Evolutionary conservation across 30 jellyfish, hydroid and myxozoan species (phyloP), one percentile per base, ranked within the genome.

Genomic region (Catostylus mosaicus): DNA sequence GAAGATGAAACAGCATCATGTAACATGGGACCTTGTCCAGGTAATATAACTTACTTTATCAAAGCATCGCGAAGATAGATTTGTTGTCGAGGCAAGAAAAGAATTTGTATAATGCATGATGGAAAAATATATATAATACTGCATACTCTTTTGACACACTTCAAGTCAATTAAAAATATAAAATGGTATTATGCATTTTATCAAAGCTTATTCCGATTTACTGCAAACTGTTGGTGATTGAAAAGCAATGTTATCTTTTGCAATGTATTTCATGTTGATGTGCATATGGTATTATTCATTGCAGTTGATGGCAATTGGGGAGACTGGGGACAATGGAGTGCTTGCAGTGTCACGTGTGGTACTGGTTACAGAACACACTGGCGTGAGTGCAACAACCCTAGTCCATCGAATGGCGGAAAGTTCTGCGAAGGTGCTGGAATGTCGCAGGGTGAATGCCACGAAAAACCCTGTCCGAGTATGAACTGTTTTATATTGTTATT

Each of bases 341-440:
- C 86, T 20, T 92, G 98, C 83, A 85, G 97, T 7, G 96, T 65
- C 27, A 79, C 97, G n/a, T 92, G 98, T 81, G 98, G 98, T 12
- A 63, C 64, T 73, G 95, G 95, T 12, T 83, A 80, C 69, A 35
- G 80, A 51, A 86, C 89, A 1, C 89, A 88, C 45, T 57, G 87
- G 83, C 85, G 98, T 24, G 90, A 80, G 70, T 92, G 98, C 62
- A 83, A 86, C 62, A 81, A 88, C 52, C 98, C 98, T 0, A 72
- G 47, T 11, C 98, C 98, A 19, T 74, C 82, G 35, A 57, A 86
- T 62, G 98, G 98, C 3, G 98, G 98, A 27, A 86, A 57, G 48
- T 23, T 37, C 20, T 92, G 98, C 89, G 82, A 54, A 26, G 98
- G 98, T 62, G 90, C 85, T 47, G 98, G 57, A 34, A 80, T 83